Evolutionary conservation across 1,140 invertebrate genomes (phyloP), one percentile per base, ranked within the genome.

Genomic region (Maconellicoccus hirsutus): DNA sequence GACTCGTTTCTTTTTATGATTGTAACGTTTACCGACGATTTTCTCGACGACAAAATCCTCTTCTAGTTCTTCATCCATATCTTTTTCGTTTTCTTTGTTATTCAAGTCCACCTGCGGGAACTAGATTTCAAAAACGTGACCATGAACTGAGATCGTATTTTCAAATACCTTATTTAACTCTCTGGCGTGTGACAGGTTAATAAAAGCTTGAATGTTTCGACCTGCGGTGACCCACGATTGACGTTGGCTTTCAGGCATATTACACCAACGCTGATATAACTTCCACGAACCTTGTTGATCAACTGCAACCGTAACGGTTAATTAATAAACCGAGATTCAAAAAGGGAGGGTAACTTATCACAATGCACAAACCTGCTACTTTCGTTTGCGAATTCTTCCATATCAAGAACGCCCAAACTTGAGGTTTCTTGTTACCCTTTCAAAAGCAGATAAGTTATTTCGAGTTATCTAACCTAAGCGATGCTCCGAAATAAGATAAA

Each of bases 341-440:
- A n/a, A n/a, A n/a, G n/a, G n/a, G n/a, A n/a, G n/a, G n/a, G n/a
- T 10, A 42, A 42, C 8, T 42, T n/a, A 42, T 42, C 8, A n/a
- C 8, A 8, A 8, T 26, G 1, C 33, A 70, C 19, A 6, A 21
- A 72, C 72, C 72, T 33, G 70, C 63, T 7, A 22, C 14, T 72
- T 72, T 71, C 8, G 71, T 70, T 74, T 86, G 84, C 7, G 86
- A 85, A 76, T 85, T 85, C 77, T 91, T 92, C 89, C 89, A 92
- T 25, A 92, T 75, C 12, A 90, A 81, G 78, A 91, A 92, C 61
- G 88, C 89, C 89, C 90, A 91, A 1, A 91, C 86, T 80, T 90
- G 87, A 14, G 89, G 86, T 79, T 90, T 66, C 19, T 66, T 90
- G 71, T 84, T 85, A 79, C 91, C 89, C 86, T 87, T 73, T 1